Evolutionary conservation across 1,140 invertebrate genomes (phyloP).

Genomic region (Chironomus tepperi): DNA sequence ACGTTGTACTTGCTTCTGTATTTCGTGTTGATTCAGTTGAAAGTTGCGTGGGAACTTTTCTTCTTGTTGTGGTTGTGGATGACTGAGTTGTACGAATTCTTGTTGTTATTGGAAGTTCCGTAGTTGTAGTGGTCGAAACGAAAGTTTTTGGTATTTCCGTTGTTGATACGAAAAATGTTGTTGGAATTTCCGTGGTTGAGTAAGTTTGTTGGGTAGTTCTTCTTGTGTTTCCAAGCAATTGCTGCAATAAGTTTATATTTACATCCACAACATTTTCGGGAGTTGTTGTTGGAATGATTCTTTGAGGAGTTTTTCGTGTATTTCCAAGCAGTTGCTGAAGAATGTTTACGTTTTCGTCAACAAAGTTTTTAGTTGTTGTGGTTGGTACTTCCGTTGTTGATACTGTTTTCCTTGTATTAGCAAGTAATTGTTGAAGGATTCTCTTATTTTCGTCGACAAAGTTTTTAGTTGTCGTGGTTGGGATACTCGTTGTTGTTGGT

Average conservation of each 20-base stretch:
- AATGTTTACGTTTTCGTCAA: too few relatives aligned
- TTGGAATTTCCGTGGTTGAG: neutral
- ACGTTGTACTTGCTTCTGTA: neutral
- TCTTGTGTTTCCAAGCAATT: neutral
- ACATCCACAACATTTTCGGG: neutral
- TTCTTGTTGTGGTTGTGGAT: slow-evolving; percentile 28
- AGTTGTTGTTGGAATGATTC: neutral
- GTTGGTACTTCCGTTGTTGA: too few relatives aligned
- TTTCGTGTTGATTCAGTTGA: neutral
- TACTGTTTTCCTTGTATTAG: too few relatives aligned
- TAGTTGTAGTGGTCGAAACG: neutral
- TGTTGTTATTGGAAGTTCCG: slow-evolving; percentile 16
- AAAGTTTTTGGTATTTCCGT: neutral
- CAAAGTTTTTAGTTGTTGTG: too few relatives aligned
- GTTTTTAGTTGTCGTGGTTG: slow-evolving; percentile 30
- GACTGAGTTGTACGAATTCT: slow-evolving; percentile 24
- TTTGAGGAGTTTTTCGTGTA: neutral
- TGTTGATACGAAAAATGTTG: neutral
- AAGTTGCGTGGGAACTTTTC: neutral
- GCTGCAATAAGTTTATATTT: neutral
- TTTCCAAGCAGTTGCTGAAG: neutral
- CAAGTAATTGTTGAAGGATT: too few relatives aligned
- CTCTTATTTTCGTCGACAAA: too few relatives aligned
- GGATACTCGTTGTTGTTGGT: slow-evolving; percentile 26
- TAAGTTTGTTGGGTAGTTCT: neutral